Evolutionary conservation across 1,140 invertebrate species (phyloP).

Genomic region (Bombus pascuorum): DNA sequence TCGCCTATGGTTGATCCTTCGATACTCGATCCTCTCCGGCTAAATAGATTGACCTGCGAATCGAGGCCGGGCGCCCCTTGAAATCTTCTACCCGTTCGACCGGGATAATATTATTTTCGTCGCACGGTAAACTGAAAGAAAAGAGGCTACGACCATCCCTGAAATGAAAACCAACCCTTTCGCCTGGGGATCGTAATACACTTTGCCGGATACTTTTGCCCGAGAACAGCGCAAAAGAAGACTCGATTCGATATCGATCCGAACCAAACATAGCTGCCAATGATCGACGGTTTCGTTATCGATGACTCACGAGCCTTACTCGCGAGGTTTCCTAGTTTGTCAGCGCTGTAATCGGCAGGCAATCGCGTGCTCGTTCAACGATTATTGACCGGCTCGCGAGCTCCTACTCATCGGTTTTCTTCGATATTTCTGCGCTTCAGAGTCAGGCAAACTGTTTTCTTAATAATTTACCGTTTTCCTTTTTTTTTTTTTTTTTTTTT

Average conservation of each 20-base stretch:
- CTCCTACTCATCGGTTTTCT: background rate
- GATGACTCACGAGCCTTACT: background rate
- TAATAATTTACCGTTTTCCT: no score
- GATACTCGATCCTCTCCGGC: constrained; percentile 60
- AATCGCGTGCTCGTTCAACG: constrained; percentile 7
- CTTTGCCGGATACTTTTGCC: background rate
- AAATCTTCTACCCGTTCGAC: constrained; percentile 43
- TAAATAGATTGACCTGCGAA: constrained; percentile 63
- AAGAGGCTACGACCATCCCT: background rate
- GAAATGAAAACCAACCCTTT: background rate
- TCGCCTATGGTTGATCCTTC: constrained; percentile 51
- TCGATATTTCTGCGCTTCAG: background rate
- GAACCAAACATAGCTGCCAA: background rate
- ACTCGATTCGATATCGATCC: background rate
- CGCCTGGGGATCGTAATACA: background rate
- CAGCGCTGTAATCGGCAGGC: constrained; percentile 13
- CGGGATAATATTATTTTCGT: constrained; percentile 43
- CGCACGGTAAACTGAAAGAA: constrained; percentile 21
- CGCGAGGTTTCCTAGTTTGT: background rate
- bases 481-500: no score
- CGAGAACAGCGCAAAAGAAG: background rate
- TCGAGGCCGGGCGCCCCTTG: constrained; percentile 48
- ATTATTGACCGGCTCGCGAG: constrained; percentile 7
- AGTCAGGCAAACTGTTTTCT: no score
- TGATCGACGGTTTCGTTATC: constrained; percentile 10